Percentiles rank a stretch among this genome's conserved stretches.
Conservation (phyloP, 2,113 vertebrate genomes). For the Indicator indicator region DNA sequence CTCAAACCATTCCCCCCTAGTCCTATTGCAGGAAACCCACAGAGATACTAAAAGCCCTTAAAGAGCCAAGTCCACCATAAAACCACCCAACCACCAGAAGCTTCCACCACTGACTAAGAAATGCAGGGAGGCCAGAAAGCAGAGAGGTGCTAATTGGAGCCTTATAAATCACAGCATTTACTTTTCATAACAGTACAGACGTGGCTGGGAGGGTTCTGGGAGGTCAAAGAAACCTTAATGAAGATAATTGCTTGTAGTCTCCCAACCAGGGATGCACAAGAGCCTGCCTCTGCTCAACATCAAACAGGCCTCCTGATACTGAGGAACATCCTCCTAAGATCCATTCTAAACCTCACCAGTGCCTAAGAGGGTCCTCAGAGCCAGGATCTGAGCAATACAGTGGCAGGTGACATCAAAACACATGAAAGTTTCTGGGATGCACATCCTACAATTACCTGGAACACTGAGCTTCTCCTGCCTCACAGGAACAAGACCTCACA, state of each 20-base stretch:
- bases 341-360: no score
- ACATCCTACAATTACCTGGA: no score
- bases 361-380: no score
- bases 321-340: no score
- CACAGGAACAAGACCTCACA: not conserved
- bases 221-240: not conserved
- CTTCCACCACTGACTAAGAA: not conserved
- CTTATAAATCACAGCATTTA: not conserved
- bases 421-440: no score
- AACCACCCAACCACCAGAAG: not conserved
- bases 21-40: not conserved
- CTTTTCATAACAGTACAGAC: not conserved
- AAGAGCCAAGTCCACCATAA: not conserved
- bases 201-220: not conserved
- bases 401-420: no score
- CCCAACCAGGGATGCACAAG: not conserved
- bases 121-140: not conserved
- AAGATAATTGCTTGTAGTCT: slow-evolving; percentile 19
- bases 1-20: no score
- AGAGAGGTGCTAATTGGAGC: not conserved
- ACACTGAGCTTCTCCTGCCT: no score
- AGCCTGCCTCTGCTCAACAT: no score
- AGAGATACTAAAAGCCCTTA: not conserved
- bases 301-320: no score
- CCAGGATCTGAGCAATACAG: no score